A percentile compares a stretch with the other conserved stretches of the same genome.
Evolutionary conservation across 2,797 vertebrate species (phyloP).

Genomic region (Clarias fuscus): DNA sequence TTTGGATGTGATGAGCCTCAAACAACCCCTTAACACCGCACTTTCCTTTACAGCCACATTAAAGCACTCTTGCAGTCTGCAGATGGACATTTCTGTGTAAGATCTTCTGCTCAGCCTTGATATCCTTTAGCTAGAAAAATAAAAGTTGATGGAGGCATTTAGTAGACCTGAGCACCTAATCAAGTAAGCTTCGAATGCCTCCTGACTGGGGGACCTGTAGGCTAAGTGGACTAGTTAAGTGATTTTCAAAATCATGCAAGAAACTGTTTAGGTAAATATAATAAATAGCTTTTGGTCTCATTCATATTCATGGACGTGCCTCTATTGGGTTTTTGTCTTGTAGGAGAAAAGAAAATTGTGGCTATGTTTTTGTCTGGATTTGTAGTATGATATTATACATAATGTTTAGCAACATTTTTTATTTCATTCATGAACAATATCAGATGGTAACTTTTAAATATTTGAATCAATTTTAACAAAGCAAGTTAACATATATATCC

Average conservation of each 20-base stretch:
- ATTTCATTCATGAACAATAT: not conserved
- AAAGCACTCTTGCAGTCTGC: slow-evolving; percentile 25
- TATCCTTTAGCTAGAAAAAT: slow-evolving; percentile 6
- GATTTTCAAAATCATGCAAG: slow-evolving; percentile 37
- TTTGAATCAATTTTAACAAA: not conserved
- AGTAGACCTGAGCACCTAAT: slow-evolving; percentile 6
- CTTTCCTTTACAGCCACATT: slow-evolving; percentile 25
- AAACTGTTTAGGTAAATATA: slow-evolving; percentile 39
- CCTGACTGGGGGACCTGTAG: slow-evolving; percentile 18
- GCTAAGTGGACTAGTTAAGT: slow-evolving; percentile 38
- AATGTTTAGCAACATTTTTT: not conserved
- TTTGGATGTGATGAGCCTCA: slow-evolving; percentile 45
- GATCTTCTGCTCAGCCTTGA: slow-evolving; percentile 8
- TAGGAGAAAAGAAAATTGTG: not conserved
- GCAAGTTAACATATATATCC: not conserved
- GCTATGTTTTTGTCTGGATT: not conserved
- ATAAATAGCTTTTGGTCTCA: slow-evolving; percentile 42
- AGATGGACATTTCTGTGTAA: slow-evolving; percentile 19
- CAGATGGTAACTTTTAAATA: not conserved
- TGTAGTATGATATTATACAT: not conserved
- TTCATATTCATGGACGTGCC: slow-evolving; percentile 47
- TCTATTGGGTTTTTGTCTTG: slow-evolving; percentile 33
- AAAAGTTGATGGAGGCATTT: not conserved
- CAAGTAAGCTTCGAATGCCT: slow-evolving; percentile 3
- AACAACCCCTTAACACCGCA: slow-evolving; percentile 6